These are phyloP conservation scores for Ctenomys sociabilis DNA, from an alignment of 2,113 vertebrate species.

Conservation along the genomic window DNA sequence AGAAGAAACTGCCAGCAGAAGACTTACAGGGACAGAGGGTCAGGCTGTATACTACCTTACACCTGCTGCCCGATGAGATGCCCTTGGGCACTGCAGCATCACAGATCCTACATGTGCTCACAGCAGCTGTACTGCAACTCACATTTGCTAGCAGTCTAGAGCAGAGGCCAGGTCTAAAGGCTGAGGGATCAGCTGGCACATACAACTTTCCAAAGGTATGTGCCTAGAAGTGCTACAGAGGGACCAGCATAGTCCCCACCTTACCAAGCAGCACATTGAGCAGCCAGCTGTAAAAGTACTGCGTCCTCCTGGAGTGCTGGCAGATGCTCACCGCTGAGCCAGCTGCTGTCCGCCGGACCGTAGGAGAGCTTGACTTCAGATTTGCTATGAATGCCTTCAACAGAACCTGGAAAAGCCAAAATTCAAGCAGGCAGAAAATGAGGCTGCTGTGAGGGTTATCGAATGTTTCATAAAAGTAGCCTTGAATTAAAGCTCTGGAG, in stretches of 20 bases:
- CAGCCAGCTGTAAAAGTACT: slow-evolving; percentile 98
- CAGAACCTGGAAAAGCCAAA: slow-evolving; percentile 87
- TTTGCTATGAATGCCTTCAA: slow-evolving; percentile 96
- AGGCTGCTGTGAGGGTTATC: neutral
- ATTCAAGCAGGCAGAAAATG: neutral
- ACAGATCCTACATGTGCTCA: accelerated
- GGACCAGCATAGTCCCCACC: accelerated
- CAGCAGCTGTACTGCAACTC: neutral
- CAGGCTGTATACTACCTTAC: neutral
- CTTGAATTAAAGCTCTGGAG: neutral
- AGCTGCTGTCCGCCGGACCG: slow-evolving; percentile 95
- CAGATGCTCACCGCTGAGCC: slow-evolving; percentile 94
- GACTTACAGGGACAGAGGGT: neutral
- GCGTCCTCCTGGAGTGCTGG: slow-evolving; percentile 94
- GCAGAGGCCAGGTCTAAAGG: neutral
- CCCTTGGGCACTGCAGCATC: neutral
- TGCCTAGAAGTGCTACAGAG: too few relatives aligned
- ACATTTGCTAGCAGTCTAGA: neutral
- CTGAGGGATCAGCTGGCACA: accelerated
- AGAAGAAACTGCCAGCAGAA: neutral
- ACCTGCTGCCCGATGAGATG: accelerated
- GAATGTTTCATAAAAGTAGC: neutral
- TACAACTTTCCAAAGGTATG: neutral
- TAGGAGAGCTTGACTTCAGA: slow-evolving; percentile 95
- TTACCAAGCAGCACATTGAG: slow-evolving; percentile 95